Evolutionary conservation across 2,888 invertebrate genomes (phyloP).

Genomic region (Cyaniris semiargus): DNA sequence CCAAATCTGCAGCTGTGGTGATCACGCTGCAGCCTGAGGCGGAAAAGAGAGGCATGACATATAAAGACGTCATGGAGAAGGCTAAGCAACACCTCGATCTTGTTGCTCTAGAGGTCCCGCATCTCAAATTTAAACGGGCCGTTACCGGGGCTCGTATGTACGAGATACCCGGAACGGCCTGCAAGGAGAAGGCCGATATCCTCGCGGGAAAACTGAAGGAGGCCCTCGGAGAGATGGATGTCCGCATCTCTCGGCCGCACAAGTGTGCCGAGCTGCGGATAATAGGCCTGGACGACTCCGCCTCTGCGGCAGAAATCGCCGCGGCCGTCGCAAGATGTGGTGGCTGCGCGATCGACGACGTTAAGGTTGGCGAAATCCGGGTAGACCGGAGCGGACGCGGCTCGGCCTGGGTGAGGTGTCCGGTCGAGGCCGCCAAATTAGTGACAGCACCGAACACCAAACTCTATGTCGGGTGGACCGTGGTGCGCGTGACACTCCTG

Average conservation of each 20-base stretch:
- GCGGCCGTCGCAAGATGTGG: neutral
- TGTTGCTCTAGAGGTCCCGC: no score
- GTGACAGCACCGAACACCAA: no score
- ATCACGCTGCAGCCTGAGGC: neutral
- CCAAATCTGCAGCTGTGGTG: neutral
- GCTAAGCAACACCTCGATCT: neutral
- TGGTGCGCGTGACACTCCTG: no score
- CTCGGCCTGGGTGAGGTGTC: no score
- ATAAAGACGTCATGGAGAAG: neutral
- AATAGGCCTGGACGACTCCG: neutral
- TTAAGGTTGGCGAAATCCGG: no score
- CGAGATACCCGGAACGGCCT: no score
- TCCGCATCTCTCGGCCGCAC: neutral
- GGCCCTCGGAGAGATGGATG: neutral
- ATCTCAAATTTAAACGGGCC: no score
- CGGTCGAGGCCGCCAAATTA: no score
- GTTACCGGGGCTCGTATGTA: no score
- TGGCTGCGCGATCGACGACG: no score
- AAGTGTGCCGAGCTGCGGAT: constrained; percentile 18
- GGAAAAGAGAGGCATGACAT: neutral
- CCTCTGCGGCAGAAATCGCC: neutral
- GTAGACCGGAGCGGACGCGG: no score
- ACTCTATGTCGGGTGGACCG: no score
- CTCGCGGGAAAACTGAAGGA: neutral
- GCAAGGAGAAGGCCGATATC: neutral